Base-by-base conservation (phyloP, 2,888 invertebrate species). In the Agriopis aurantiaria region DNA sequence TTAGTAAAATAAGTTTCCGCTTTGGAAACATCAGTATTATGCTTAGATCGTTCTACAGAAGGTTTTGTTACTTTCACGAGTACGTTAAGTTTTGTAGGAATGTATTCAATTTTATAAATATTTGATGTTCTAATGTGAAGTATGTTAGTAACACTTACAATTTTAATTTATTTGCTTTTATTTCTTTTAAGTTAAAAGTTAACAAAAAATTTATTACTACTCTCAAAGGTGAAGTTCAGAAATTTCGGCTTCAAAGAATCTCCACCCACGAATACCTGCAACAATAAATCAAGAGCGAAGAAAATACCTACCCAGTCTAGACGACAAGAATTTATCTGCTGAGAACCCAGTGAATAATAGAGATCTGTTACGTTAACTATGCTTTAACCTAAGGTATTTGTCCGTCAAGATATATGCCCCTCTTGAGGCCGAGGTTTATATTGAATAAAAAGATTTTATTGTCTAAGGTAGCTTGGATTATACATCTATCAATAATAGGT, bases 1-100 rank as follows among this genome's bases (percentile, higher is more conserved):
- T 85, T 85, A 85, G 82, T 79, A 79, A 78, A 82, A 76, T 80
- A 85, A 84, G 81, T 84, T 83, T 75, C 75, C 76, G 77, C 75
- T 79, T 77, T 77, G 70, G 77, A 72, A 80, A 79, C 76, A 78
- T 72, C 76, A 78, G 74, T 78, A 65, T 69, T 62, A 68, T 49
- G 60, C 69, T 68, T 72, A 69, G 70, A 65, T 68, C 60, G 48
- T 73, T 65, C 17, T 45, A 73, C 68, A 69, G 66, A 46, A 56
- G 63, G 62, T 14, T 55, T 51, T 60, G 48, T 70, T 59, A 14
- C n/a, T 53, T 55, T 23, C 40, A 11, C 10, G 7, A 55, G n/a
- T 41, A 58, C 12, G 7, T 11, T 23, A 11, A 11, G 8, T 41
- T 12, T 8, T 5, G 41, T 40, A 17, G 14, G n/a, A 12, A 33